phyloP scores from a whole-genome alignment of 1,140 invertebrate species.

The Halictus rubicundus region DNA sequence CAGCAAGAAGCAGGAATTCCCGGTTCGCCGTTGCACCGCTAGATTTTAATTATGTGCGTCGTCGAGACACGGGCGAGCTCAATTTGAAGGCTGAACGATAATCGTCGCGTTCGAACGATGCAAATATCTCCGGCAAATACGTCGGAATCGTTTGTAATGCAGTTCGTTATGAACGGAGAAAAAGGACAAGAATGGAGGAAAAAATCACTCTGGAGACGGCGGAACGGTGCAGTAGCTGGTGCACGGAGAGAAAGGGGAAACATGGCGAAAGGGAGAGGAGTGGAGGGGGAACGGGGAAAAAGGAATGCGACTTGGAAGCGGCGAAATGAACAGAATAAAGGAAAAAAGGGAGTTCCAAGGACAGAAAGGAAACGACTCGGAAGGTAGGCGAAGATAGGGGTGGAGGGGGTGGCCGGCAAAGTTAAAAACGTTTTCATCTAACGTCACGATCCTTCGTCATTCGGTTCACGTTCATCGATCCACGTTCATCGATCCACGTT shows the following conservation, averaged over 20 bases:
- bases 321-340: constrained; percentile 26
- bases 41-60: no score
- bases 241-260: no score
- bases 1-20: no score
- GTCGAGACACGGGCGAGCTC: no score
- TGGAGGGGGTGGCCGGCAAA: not conserved
- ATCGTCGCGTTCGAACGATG: constrained; percentile 35
- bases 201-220: no score
- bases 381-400: not conserved
- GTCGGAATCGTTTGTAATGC: constrained; percentile 28
- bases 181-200: not conserved
- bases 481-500: constrained; percentile 18
- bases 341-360: not conserved
- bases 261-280: not conserved
- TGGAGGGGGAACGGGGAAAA: not conserved
- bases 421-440: constrained; percentile 45
- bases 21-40: no score
- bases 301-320: not conserved
- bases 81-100: not conserved
- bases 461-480: constrained; percentile 51
- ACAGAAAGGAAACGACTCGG: not conserved
- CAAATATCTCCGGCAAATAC: constrained; percentile 28
- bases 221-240: no score
- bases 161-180: constrained; percentile 17
- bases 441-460: constrained; percentile 31